These are phyloP conservation scores for Pyrgus malvae DNA, from an alignment of 2,888 invertebrate genomes.

Conservation along the genomic window DNA sequence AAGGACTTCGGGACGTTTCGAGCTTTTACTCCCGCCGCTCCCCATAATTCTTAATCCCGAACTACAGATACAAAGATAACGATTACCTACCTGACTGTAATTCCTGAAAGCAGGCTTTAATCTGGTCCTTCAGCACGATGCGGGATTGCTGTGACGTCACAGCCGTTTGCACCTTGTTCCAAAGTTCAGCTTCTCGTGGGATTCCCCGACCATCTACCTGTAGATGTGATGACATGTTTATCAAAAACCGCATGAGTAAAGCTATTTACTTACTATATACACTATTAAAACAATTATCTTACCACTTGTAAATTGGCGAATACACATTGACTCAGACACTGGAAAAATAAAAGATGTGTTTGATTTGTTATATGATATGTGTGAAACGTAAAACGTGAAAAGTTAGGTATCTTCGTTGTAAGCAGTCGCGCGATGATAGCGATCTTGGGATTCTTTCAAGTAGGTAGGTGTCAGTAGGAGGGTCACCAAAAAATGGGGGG, in stretches of 20 bases:
- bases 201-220: conserved; percentile 72
- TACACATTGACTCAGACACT: conserved; percentile 78
- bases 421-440: too few species aligned
- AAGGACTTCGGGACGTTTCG: too few species aligned
- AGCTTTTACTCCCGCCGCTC: too few species aligned
- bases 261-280: neutral
- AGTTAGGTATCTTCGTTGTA: too few species aligned
- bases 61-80: too few species aligned
- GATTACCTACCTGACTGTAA: conserved; percentile 59
- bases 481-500: too few species aligned
- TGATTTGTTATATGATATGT: too few species aligned
- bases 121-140: conserved; percentile 59
- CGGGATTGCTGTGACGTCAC: conserved; percentile 71
- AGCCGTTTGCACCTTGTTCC: conserved; percentile 63
- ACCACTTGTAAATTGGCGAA: conserved; percentile 78
- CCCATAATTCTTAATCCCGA: too few species aligned
- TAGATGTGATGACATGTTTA: neutral
- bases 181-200: conserved; percentile 68
- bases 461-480: too few species aligned
- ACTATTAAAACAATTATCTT: conserved; percentile 38
- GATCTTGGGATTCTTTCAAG: too few species aligned
- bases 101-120: conserved; percentile 70
- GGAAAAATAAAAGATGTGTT: conserved; percentile 42
- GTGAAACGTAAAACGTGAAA: too few species aligned
- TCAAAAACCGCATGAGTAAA: neutral